Evolutionary conservation across 2,113 vertebrate genomes (phyloP).

Genomic region (Cyprinodon tularosa): DNA sequence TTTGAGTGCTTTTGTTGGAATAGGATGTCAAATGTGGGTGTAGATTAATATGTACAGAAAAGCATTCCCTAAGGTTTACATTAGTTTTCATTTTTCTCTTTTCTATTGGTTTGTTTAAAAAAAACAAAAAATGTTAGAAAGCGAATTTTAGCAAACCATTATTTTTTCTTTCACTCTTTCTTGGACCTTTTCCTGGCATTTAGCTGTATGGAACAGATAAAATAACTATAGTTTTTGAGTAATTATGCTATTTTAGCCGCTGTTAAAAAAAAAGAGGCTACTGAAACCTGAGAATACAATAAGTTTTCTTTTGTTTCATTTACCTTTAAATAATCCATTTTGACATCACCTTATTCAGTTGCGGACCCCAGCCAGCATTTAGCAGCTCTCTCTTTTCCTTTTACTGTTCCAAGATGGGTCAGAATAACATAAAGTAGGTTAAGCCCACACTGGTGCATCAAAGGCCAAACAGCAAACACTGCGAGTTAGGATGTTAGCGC

Average conservation of each 20-base stretch:
- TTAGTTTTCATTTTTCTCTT: constrained; percentile 10
- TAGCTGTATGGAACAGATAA: constrained; percentile 32
- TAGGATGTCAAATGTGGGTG: neutral
- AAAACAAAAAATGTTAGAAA: constrained; percentile 17
- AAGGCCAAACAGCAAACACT: constrained; percentile 58
- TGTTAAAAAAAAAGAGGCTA: neutral
- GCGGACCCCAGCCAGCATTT: constrained; percentile 25
- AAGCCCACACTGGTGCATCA: constrained; percentile 40
- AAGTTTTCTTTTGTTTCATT: constrained; percentile 13
- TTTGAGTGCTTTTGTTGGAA: neutral
- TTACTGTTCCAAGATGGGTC: constrained; percentile 32
- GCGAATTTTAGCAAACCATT: neutral
- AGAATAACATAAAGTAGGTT: constrained; percentile 44
- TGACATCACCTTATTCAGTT: constrained; percentile 14
- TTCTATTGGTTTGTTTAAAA: neutral
- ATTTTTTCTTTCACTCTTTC: constrained; percentile 28
- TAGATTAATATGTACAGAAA: constrained; percentile 15
- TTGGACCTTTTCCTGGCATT: constrained; percentile 32
- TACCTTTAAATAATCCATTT: constrained; percentile 21
- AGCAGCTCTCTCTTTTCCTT: constrained; percentile 26
- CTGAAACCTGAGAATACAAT: neutral
- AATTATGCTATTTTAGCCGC: too few relatives aligned
- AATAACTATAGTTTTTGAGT: neutral
- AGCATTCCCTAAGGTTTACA: neutral
- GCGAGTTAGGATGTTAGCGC: constrained; percentile 48